Evolutionary conservation across 2,888 invertebrate genomes (phyloP).

Genomic region (Maniola hyperantus): DNA sequence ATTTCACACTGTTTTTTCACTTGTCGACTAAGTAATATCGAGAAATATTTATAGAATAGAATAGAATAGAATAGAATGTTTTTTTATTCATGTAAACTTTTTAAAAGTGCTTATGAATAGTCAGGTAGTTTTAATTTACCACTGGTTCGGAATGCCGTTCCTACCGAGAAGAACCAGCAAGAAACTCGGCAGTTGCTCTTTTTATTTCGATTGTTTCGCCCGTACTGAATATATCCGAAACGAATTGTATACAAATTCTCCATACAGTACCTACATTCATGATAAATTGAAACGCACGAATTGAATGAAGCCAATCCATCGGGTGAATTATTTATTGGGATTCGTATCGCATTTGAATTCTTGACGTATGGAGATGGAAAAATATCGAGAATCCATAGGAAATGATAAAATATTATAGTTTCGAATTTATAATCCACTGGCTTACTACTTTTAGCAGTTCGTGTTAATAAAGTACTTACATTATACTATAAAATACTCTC

Average conservation of each 20-base stretch:
- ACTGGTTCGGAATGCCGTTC: no score
- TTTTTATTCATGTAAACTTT: no score
- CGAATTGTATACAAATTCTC: background rate
- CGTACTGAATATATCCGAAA: background rate
- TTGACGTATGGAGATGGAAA: constrained; percentile 16
- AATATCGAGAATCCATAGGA: constrained; percentile 1
- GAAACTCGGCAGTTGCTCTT: no score
- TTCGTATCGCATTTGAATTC: constrained; percentile 11
- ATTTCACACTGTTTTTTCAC: background rate
- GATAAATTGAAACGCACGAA: constrained; percentile 14
- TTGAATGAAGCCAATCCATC: constrained; percentile 12
- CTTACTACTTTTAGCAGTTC: no score
- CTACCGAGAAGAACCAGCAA: no score
- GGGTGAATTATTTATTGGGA: constrained; percentile 13
- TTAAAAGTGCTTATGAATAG: no score
- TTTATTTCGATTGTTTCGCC: background rate
- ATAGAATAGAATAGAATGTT: no score
- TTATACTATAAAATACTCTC: no score
- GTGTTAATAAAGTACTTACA: no score
- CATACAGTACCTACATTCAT: background rate
- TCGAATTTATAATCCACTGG: background rate
- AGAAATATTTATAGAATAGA: no score
- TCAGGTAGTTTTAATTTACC: no score
- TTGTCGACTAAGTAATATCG: background rate
- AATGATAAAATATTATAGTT: constrained; percentile 2